phyloP scores from a whole-genome alignment of 2,888 invertebrate genomes.

The Perizoma affinitatum region DNA sequence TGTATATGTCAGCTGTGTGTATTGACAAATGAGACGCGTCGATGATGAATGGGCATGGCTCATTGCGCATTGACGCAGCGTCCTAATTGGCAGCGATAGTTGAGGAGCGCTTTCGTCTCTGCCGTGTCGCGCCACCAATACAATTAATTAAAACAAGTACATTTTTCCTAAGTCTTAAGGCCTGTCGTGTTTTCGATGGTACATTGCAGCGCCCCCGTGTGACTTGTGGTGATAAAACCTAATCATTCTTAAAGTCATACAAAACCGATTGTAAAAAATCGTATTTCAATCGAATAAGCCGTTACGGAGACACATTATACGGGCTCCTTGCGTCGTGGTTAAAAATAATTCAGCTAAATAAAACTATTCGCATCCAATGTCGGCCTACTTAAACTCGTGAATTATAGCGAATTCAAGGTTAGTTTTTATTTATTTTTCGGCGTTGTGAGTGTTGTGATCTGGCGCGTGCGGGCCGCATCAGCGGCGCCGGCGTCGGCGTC shows the following conservation, averaged over 20 bases:
- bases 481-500: slow-evolving; percentile 42
- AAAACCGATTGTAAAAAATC: too few species aligned
- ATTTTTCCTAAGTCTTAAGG: too few species aligned
- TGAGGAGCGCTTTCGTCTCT: slow-evolving; percentile 21
- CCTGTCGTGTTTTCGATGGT: too few species aligned
- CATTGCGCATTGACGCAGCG: neutral
- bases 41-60: too few species aligned
- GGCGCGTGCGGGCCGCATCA: slow-evolving; percentile 25
- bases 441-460: slow-evolving; percentile 19
- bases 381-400: slow-evolving; percentile 45
- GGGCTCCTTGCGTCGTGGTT: too few species aligned
- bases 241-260: too few species aligned
- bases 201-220: too few species aligned
- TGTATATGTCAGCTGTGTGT: too few species aligned
- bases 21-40: too few species aligned
- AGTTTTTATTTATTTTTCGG: slow-evolving; percentile 36
- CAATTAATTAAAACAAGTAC: slow-evolving; percentile 1
- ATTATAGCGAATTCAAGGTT: slow-evolving; percentile 50
- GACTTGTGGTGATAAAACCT: too few species aligned
- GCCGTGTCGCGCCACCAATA: slow-evolving; percentile 22
- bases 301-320: too few species aligned
- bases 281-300: too few species aligned
- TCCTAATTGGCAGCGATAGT: slow-evolving; percentile 27
- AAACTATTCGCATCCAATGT: slow-evolving; percentile 48
- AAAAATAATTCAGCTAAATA: slow-evolving; percentile 32